These are phyloP conservation scores for Epistrophe grossulariae DNA, from an alignment of 2,888 invertebrate genomes.

Conservation along the genomic window DNA sequence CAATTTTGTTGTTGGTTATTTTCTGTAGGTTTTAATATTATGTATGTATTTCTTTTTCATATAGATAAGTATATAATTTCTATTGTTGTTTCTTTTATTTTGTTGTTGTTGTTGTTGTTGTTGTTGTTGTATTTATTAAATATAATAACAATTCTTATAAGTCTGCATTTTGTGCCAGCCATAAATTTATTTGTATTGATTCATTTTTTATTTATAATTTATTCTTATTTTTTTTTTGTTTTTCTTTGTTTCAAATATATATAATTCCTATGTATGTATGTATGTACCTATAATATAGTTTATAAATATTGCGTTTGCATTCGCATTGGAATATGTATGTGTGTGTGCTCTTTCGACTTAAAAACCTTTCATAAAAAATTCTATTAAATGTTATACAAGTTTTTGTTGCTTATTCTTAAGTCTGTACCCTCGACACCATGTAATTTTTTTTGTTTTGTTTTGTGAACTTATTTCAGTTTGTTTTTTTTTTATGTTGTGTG, in stretches of 20 bases:
- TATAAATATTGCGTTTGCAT: constrained; percentile 73
- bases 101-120: constrained; percentile 4
- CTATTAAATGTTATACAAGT: constrained; percentile 54
- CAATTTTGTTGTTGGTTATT: constrained; percentile 35
- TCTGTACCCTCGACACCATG: constrained; percentile 62
- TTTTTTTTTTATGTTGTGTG: constrained; percentile 24
- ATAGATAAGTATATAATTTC: constrained; percentile 40
- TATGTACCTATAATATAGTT: constrained; percentile 57
- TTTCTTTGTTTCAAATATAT: constrained; percentile 26
- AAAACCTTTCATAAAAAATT: constrained; percentile 69
- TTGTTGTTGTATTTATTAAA: constrained; percentile 36
- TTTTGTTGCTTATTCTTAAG: constrained; percentile 56
- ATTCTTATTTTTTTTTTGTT: not conserved
- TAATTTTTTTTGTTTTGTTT: constrained; percentile 1
- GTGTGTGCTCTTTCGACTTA: constrained; percentile 72
- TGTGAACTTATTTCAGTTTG: not conserved
- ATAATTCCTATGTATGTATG: constrained; percentile 40
- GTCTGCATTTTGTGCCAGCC: constrained; percentile 73
- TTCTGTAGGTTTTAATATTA: constrained; percentile 39
- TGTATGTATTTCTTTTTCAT: constrained; percentile 35
- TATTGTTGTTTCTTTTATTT: constrained; percentile 24
- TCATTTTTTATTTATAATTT: constrained; percentile 47
- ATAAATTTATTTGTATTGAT: constrained; percentile 57
- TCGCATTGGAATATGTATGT: constrained; percentile 71
- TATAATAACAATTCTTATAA: constrained; percentile 71